phyloP scores from a whole-genome alignment of 1,140 invertebrate species.

The Zaprionus inermis region DNA sequence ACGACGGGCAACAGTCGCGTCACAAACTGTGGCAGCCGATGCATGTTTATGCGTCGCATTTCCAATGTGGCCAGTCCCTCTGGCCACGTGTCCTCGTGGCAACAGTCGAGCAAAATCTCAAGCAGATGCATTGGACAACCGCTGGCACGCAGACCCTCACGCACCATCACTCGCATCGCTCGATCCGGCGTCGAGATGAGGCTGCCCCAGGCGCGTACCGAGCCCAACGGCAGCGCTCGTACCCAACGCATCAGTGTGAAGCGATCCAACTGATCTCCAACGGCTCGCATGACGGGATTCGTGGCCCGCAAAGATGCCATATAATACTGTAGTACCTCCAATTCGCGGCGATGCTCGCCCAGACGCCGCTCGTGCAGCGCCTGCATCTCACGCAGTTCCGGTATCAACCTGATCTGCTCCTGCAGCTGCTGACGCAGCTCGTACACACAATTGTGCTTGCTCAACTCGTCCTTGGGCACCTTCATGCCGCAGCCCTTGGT shows the following conservation, averaged over 20 bases:
- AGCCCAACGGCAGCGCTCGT: slow-evolving; percentile 25
- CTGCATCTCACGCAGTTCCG: slow-evolving; percentile 27
- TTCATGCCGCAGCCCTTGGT: slow-evolving; percentile 57
- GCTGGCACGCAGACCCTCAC: slow-evolving; percentile 41
- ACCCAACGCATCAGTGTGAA: slow-evolving; percentile 65
- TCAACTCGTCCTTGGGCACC: slow-evolving; percentile 66
- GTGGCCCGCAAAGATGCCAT: slow-evolving; percentile 56
- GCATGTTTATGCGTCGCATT: slow-evolving; percentile 46
- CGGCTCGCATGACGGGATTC: slow-evolving; percentile 53
- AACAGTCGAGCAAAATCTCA: slow-evolving; percentile 53
- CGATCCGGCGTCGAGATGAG: slow-evolving; percentile 65
- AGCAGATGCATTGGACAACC: slow-evolving; percentile 62
- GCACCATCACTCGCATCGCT: slow-evolving; percentile 48
- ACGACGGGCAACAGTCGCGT: slow-evolving; percentile 39
- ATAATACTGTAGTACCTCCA: slow-evolving; percentile 66
- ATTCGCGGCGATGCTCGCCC: slow-evolving; percentile 45
- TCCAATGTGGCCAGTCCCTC: slow-evolving; percentile 51
- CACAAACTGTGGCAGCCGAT: slow-evolving; percentile 42
- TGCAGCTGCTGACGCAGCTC: slow-evolving; percentile 50
- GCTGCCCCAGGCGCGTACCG: slow-evolving; percentile 58
- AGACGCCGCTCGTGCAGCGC: slow-evolving; percentile 32
- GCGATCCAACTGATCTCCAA: slow-evolving; percentile 62
- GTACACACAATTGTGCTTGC: slow-evolving; percentile 54
- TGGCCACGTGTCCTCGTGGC: slow-evolving; percentile 67
- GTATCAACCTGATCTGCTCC: slow-evolving; percentile 12